These are phyloP conservation scores for Bombus turneri DNA, from an alignment of 1,140 invertebrate species.

Conservation along the genomic window DNA sequence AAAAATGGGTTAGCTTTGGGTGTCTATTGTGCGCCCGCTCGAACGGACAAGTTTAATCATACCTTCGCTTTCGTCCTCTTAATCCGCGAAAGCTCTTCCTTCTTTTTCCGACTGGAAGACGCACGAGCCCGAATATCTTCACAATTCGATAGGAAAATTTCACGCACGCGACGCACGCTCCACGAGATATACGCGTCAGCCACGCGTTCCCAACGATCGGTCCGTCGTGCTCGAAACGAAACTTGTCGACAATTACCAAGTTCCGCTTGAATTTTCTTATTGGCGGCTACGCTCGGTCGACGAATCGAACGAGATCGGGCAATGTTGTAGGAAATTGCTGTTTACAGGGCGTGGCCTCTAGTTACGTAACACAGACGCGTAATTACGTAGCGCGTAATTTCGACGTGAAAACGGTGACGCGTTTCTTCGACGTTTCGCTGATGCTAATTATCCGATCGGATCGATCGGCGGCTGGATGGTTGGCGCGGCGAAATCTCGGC, in stretches of 20 bases:
- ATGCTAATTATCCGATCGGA: slow-evolving; percentile 27
- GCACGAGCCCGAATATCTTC: rapidly evolving
- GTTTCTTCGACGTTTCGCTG: slow-evolving; percentile 1
- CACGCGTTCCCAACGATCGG: too few species aligned
- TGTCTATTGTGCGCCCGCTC: neutral
- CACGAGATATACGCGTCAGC: too few species aligned
- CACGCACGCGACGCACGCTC: neutral
- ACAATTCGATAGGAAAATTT: neutral
- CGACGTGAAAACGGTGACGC: neutral
- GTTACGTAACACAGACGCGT: neutral
- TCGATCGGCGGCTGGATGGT: neutral
- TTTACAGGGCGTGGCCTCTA: neutral
- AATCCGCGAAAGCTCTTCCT: neutral
- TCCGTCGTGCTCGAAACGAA: too few species aligned
- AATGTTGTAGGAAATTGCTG: too few species aligned
- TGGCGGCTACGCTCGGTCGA: neutral
- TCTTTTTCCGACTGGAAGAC: neutral
- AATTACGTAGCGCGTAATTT: neutral
- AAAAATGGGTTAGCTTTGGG: neutral
- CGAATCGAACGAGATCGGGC: slow-evolving; percentile 3
- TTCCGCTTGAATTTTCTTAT: neutral
- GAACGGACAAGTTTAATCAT: neutral
- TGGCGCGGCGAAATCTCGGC: too few species aligned
- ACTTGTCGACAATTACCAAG: rapidly evolving
- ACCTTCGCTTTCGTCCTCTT: neutral